Evolutionary conservation across 2,113 vertebrate species (phyloP), one percentile per base, ranked within the genome.

Genomic region (Nothobranchius furzeri): DNA sequence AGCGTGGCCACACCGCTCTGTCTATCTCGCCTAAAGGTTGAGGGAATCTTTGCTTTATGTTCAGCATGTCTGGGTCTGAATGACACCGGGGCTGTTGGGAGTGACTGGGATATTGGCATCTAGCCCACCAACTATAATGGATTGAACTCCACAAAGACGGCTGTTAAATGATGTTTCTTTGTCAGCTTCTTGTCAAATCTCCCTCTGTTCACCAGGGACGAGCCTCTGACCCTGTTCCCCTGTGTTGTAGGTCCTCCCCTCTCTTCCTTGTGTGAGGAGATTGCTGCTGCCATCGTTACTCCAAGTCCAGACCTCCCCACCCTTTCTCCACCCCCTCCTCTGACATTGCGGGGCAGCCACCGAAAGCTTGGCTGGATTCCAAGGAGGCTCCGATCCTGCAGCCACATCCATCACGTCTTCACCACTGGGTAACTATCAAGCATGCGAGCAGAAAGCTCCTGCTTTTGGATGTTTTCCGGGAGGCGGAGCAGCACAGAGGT

Each of bases 361-460:
- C 64, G 64, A 77, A 64, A 74, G 61, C 58, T 89, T 85, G 88
- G 84, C 70, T 76, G 14, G 49, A 82, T 85, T 88, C 87, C 85
- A 85, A 62, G 30, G 79, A 90, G 79, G 68, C 81, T 75, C 59
- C 15, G 85, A 90, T 84, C 85, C 91, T 90, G 88, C 85, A 86
- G 85, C 82, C 82, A 88, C 89, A 82, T 92, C 91, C 63, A 83
- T 92, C 92, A 93, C 91, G 85, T 92, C 91, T 88, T 93, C 92
- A 86, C 92, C 90, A 78, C 90, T 92, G 90, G 91, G 92, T 93
- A 91, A 89, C 63, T 88, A 76, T 79, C 55, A 50, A 68, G 52
- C 64, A 24, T 60, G 35, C 64, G 30, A 9, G 58, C 13, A 30
- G 9, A 20, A 37, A 12, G 13, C 35, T 45, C 17, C 64, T 51